These are phyloP conservation scores for Leucoptera coffeella DNA, from an alignment of 2,888 invertebrate species.

Conservation along the genomic window DNA sequence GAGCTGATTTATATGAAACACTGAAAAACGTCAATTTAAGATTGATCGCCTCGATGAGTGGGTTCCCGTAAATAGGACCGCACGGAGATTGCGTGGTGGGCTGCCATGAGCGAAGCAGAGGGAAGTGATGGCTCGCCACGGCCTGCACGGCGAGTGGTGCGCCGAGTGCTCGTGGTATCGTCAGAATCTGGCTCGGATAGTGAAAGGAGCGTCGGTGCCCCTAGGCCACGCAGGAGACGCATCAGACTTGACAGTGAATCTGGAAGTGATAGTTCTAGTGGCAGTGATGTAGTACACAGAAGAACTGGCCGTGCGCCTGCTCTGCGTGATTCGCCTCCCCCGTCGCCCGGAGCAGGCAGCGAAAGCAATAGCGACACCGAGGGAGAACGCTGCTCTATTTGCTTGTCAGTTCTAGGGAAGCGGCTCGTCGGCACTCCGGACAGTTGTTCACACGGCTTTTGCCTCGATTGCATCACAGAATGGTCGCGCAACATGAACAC, in stretches of 20 bases:
- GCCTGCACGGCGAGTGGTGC: slow-evolving; percentile 26
- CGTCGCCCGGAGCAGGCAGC: too few species aligned
- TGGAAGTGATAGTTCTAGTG: too few species aligned
- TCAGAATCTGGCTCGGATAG: slow-evolving; percentile 36
- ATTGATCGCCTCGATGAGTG: too few species aligned
- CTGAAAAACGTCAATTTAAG: too few species aligned
- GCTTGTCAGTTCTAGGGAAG: slow-evolving; percentile 65
- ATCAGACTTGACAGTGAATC: slow-evolving; percentile 26
- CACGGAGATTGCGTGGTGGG: too few species aligned
- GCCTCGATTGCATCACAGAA: slow-evolving; percentile 82
- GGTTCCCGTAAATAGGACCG: too few species aligned
- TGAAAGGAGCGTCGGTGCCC: slow-evolving; percentile 27
- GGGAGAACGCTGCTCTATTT: slow-evolving; percentile 96
- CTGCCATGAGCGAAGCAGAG: slow-evolving; percentile 34
- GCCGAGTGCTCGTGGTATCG: slow-evolving; percentile 23
- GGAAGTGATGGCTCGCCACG: slow-evolving; percentile 25
- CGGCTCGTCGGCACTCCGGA: slow-evolving; percentile 84
- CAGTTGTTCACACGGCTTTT: slow-evolving; percentile 79
- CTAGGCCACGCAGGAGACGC: slow-evolving; percentile 8
- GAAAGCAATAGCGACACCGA: slow-evolving; percentile 73
- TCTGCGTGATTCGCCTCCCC: slow-evolving; percentile 9
- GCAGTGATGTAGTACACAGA: slow-evolving; percentile 13
- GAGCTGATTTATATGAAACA: too few species aligned
- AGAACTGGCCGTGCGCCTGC: slow-evolving; percentile 4
- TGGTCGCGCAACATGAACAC: slow-evolving; percentile 96